These are phyloP conservation scores for Listronotus oregonensis DNA, from an alignment of 1,140 invertebrate species.

Conservation along the genomic window DNA sequence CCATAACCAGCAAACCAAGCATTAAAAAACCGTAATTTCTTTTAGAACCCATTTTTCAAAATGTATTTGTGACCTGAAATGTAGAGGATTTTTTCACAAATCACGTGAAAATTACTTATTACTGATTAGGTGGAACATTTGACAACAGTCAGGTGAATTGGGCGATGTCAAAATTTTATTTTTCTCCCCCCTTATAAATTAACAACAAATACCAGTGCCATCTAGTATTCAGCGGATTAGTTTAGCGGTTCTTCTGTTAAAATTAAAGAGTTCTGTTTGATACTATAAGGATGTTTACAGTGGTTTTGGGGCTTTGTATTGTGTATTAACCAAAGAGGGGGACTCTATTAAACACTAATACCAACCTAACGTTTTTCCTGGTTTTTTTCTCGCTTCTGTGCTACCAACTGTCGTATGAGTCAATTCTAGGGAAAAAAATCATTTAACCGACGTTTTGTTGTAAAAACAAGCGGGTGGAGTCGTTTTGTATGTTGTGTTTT, in stretches of 20 bases:
- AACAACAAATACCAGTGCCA: no score
- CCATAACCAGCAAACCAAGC: constrained; percentile 22
- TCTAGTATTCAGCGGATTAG: no score
- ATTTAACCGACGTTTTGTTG: constrained; percentile 15
- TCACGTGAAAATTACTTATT: constrained; percentile 48
- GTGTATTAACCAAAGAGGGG: no score
- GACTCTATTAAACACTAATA: no score
- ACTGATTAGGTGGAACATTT: constrained; percentile 31
- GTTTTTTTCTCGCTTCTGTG: background rate
- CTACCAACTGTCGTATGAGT: background rate
- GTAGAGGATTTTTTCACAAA: constrained; percentile 22
- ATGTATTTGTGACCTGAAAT: constrained; percentile 19
- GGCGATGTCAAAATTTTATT: constrained; percentile 22
- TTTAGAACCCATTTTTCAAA: constrained; percentile 30
- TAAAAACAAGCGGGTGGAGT: constrained; percentile 47
- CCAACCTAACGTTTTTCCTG: background rate
- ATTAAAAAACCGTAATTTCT: constrained; percentile 14
- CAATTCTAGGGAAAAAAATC: constrained; percentile 10
- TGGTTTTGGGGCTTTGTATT: no score
- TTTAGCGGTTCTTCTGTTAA: no score
- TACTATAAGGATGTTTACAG: no score
- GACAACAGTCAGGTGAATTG: constrained; percentile 45
- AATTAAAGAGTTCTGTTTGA: no score
- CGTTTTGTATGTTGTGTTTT: constrained; percentile 40
- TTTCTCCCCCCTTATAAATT: background rate